Evolutionary conservation across 2,888 invertebrate genomes (phyloP), one percentile per base, ranked within the genome.

Genomic region (Acrobasis repandana): DNA sequence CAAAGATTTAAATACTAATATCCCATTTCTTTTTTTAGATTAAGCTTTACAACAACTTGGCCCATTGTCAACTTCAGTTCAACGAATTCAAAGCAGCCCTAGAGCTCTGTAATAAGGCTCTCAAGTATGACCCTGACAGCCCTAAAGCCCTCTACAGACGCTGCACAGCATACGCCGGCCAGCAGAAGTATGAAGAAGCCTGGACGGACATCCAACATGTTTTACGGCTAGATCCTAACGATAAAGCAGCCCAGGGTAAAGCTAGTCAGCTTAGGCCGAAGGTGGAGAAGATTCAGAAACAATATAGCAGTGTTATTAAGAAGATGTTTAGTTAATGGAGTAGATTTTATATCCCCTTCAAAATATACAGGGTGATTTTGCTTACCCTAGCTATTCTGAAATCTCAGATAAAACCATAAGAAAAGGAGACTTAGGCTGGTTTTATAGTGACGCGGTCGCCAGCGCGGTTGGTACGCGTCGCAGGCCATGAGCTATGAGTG

Each of bases 111-210:
- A 94, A 96, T 56, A 94, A 95, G 72, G 97, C 96, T 0, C 83
- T 99, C 3, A 93, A 94, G 61, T 77, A 96, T n/a, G 96, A 97
- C 72, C 86, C 94, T 0, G 93, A 94, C 9, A 98, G 96, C 80
- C 94, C 96, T 1, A 99, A 99, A 85, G 98, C 97, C 0, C 87
- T 96, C 0, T 99, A 98, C 86, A 93, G 99, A 68, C 92, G 97
- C 64, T 97, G 97, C 9, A 94, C 95, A 82, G 96, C 98, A 0
- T 93, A 94, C 88, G 85, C 90, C 33, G 92, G 93, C 51, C 82
- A 95, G 0, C 88, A 92, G 47, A 93, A 96, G 82, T 95, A 94
- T 67, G 95, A 95, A 59, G 93, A 94, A 62, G 96, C 96, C 0
- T 89, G 94, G 77, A 74, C 76, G 1, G 94, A 93, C 72, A 93